Evolutionary conservation across 2,888 invertebrate species (phyloP), one percentile per base, ranked within the genome.

Genomic region (Callimorpha dominula): DNA sequence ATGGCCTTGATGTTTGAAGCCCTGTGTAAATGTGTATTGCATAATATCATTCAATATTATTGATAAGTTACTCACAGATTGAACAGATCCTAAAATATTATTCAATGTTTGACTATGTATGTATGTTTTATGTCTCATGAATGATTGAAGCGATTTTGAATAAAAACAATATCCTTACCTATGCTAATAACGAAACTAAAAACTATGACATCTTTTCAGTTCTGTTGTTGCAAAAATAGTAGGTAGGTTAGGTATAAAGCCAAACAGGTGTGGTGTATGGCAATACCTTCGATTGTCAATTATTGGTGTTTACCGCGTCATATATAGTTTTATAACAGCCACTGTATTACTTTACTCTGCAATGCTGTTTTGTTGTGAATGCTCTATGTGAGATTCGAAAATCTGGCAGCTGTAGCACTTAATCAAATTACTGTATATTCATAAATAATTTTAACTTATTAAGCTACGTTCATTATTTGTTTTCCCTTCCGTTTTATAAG

Each of bases 21-120:
- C 67, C 68, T 46, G 40, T 77, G 43, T 46, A 46, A 31, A 31
- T 31, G 43, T 46, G 64, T 20, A 52, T 81, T 81, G 75, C 82
- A 75, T 81, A 79, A 81, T 63, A 40, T 65, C 73, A 76, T 77
- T 75, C 73, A 77, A 74, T 75, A 17, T 8, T 17, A 31, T 62
- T 40, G 63, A 42, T 63, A 42, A 63, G 7, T 42, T 65, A 17
- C n/a, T 65, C 7, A 49, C 65, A 65, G 65, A 65, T 20, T 12
- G 20, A 65, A 4, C 57, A 57, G 9, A 20, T 12, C 43, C 11
- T 46, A 43, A 42, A 57, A 57, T 31, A 54, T 57, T 20, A 4
- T 20, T 20, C 5, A 57, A 57, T 4, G 12, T 11, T 20, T 8
- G 6, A 20, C 12, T 60, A 20, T 31, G 20, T 20, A 60, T 60